Conservation (phyloP, 2,113 vertebrate species). For the Aviceda subcristata region DNA sequence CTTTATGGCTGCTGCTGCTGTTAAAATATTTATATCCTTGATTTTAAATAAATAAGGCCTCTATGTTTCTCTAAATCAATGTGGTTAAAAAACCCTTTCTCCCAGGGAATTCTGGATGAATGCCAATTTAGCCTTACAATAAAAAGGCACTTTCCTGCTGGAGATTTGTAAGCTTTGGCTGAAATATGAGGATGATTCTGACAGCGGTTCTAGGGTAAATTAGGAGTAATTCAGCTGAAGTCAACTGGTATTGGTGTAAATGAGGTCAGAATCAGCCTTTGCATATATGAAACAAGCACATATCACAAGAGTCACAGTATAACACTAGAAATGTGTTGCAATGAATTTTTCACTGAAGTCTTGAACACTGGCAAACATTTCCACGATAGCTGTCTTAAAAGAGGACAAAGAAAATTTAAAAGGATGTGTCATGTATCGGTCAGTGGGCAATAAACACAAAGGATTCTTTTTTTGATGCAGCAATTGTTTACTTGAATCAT, state of each 20-base stretch:
- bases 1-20: background rate
- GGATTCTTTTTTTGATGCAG: background rate
- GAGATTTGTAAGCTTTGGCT: conserved; percentile 50
- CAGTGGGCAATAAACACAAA: background rate
- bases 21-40: conserved; percentile 29
- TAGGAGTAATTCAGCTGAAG: background rate
- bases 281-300: background rate
- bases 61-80: conserved; percentile 29
- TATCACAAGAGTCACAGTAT: background rate
- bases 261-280: background rate
- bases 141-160: conserved; percentile 34
- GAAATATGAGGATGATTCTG: conserved; percentile 57
- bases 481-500: conserved; percentile 4
- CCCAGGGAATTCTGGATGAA: conserved; percentile 8
- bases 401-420: background rate
- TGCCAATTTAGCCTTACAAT: conserved; percentile 23
- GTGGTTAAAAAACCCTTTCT: background rate
- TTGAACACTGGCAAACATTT: background rate
- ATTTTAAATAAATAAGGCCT: conserved; percentile 28
- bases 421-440: background rate
- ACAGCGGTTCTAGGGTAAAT: background rate
- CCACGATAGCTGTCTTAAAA: background rate
- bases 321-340: background rate
- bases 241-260: background rate
- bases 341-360: conserved; percentile 2